A percentile compares a stretch with the other conserved stretches of the same genome.
Conservation (phyloP, 2,797 vertebrate genomes). For the Naso thynnoides region DNA sequence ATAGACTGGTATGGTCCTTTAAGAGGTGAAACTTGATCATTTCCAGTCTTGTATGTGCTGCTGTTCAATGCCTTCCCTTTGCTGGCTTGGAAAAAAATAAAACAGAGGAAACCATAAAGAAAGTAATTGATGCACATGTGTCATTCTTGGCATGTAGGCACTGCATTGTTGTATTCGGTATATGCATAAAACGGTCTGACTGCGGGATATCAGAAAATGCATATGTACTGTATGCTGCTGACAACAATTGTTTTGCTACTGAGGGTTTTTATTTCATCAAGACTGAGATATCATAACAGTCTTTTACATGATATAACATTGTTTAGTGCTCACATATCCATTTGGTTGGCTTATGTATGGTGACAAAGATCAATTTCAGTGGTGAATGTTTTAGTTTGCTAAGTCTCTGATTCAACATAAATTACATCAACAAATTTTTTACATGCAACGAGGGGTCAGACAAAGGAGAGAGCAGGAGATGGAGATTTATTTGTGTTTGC, state of each 20-base stretch:
- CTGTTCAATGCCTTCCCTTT: not conserved
- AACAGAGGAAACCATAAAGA: constrained; percentile 1
- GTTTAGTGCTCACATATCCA: not conserved
- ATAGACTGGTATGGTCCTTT: no score
- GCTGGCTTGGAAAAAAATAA: not conserved
- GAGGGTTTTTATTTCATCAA: constrained; percentile 2
- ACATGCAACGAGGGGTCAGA: not conserved
- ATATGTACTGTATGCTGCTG: constrained; percentile 14
- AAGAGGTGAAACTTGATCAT: not conserved
- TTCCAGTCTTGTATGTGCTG: not conserved
- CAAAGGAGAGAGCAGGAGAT: not conserved
- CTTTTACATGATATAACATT: not conserved
- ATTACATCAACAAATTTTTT: constrained; percentile 27
- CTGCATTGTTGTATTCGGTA: constrained; percentile 17
- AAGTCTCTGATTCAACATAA: constrained; percentile 33
- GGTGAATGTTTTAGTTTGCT: constrained; percentile 32
- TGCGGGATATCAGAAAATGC: constrained; percentile 11
- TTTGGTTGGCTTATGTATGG: not conserved
- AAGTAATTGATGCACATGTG: not conserved
- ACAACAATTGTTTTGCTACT: not conserved
- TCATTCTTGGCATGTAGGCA: not conserved
- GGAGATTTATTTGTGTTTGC: constrained; percentile 31
- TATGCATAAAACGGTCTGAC: not conserved
- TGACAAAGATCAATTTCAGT: constrained; percentile 22
- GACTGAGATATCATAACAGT: not conserved